Evolutionary conservation across 2,888 invertebrate genomes (phyloP), one percentile per base, ranked within the genome.

Genomic region (Gibbula magus): DNA sequence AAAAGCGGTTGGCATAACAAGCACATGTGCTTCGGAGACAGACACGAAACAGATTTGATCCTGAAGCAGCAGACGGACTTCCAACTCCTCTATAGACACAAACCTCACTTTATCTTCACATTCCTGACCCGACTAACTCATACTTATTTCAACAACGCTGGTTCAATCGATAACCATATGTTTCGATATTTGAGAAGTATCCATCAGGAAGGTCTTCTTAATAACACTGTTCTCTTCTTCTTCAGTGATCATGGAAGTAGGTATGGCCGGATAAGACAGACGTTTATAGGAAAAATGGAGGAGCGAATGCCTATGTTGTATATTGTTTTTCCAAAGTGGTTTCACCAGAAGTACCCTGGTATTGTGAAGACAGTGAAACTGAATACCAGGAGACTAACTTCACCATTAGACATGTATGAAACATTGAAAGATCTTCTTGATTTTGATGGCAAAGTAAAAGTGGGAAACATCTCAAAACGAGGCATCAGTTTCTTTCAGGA

Each of bases 201-300:
- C 75, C 92, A 94, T 70, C 54, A 80, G 2, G 54, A 54, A 3
- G 83, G 84, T 3, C 73, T 80, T 18, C 79, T 89, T 0, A 77
- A 87, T 8, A 86, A 89, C 82, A 85, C 88, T 2, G 77, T 88
- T 20, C 29, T 89, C 0, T 18, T 89, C 10, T 89, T 86, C 78
- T 89, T 97, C 94, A 97, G 97, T 92, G 98, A 98, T 91, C 98
- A 98, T 89, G 98, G 98, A 0, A 95, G 97, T 78, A 94, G 97
- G 82, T 97, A 96, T 95, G 97, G 97, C 1, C 94, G 94, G 2
- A 96, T 97, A 86, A 94, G 97, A 10, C 94, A 94, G 85, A 97
- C 97, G 0, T 96, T 96, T 92, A 96, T 97, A 74, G 93, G 93
- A 0, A 89, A 91, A 90, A 94, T 97, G 90, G 98, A 98, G 92